Base-by-base conservation (phyloP, 2,113 vertebrate genomes). In the Hirundichthys speculiger region DNA sequence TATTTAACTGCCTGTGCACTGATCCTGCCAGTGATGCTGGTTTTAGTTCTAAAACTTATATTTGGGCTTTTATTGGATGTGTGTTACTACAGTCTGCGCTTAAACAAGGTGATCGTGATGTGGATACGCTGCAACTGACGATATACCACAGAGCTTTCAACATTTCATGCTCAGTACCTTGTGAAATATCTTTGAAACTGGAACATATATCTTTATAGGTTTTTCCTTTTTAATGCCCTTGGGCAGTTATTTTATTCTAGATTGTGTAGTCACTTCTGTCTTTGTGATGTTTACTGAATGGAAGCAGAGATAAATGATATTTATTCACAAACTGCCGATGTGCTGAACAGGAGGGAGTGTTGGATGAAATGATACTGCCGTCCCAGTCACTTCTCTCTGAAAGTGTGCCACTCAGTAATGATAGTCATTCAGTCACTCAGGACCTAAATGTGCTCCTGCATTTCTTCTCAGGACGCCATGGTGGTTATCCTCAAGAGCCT, bases 401-500 rank as follows among this genome's bases (percentile, higher is more conserved):
- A 46, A 69, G 58, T 63, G 18, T 21, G 21, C 73, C 20, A 1
- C 0, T 2, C 1, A 20, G 22, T 14, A 7, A n/a, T 51, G 51
- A 47, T 57, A 55, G 52, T 49, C 24, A 42, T n/a, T n/a, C n/a
- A n/a, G n/a, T 59, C 55, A 21, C 6, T 38, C 14, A 66, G 39
- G 9, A 52, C 21, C 30, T 65, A 18, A 49, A 24, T 59, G 19
- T 18, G 6, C 25, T 43, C 12, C 46, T 0, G 1, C 18, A 15
- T 13, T 72, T 22, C 66, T 68, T 62, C n/a, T 18, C 83, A 99
- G 97, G 95, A 98, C 5, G 94, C 96, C 73, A 93, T 98, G 90
- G 59, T 98, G 80, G 94, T 98, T 68, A 85, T 94, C 64, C 92
- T 98, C 21, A 98, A 99, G 78, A 98, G 96, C 82, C 95, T 98